A percentile compares a stretch with the other conserved stretches of the same genome.
Evolutionary conservation across 2,113 vertebrate genomes (phyloP).

Genomic region (Eulemur rufifrons): DNA sequence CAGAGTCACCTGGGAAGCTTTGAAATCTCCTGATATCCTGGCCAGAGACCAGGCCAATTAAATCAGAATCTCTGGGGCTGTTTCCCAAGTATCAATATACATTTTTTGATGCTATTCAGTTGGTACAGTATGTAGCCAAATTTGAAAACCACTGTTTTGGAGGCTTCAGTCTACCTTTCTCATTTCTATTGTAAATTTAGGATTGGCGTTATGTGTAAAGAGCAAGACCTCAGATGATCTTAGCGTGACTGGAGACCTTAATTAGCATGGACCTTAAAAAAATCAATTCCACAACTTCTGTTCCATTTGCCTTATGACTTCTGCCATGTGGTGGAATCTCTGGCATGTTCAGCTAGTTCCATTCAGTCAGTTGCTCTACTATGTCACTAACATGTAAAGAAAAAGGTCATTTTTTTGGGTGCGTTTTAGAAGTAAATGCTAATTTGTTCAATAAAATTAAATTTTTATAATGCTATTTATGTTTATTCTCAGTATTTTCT

Average conservation of each 20-base stretch:
- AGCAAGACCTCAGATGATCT: not conserved
- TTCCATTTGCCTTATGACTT: not conserved
- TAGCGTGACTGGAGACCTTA: not conserved
- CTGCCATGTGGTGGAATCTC: not conserved
- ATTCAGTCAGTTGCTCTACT: not conserved
- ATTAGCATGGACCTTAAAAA: not conserved
- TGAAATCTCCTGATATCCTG: not conserved
- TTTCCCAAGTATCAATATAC: not conserved
- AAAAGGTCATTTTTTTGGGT: not conserved
- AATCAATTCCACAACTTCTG: not conserved
- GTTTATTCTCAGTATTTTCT: conserved; percentile 21
- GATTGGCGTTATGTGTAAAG: not conserved
- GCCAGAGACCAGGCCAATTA: not conserved
- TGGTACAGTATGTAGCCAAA: not conserved
- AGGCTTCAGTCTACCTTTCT: not conserved
- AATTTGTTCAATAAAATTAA: not conserved
- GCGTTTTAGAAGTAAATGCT: conserved; percentile 35
- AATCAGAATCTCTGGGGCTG: not conserved
- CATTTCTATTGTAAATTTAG: not conserved
- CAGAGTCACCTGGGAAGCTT: not conserved
- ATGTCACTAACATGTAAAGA: not conserved
- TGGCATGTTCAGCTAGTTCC: not conserved
- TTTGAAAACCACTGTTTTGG: not conserved
- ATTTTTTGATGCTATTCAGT: not conserved
- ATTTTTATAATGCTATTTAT: conserved; percentile 13